phyloP scores from a whole-genome alignment of 2,888 invertebrate species.

The Metellina segmentata region DNA sequence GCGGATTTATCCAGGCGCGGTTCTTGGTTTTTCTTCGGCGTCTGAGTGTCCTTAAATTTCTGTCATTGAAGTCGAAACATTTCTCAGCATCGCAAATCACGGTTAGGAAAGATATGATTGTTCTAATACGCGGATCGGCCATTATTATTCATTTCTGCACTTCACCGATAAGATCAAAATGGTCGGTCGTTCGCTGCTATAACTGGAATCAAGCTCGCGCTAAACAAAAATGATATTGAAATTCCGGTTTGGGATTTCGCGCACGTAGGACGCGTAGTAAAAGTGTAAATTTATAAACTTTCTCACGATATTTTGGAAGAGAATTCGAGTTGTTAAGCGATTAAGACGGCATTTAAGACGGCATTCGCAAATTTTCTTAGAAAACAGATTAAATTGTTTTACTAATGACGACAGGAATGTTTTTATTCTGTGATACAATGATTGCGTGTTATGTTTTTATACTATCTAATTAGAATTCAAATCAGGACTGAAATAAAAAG shows the following conservation, averaged over 20 bases:
- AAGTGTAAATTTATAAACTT: not conserved
- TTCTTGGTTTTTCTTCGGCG: not conserved
- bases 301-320: not conserved
- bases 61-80: not conserved
- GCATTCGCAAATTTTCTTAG: not conserved
- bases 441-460: too few relatives aligned
- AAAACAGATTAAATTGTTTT: not conserved
- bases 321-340: not conserved
- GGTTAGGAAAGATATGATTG: constrained; percentile 44
- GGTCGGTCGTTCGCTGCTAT: constrained; percentile 26
- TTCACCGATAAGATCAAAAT: constrained; percentile 37
- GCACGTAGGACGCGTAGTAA: not conserved
- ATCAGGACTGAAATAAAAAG: not conserved
- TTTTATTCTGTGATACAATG: not conserved
- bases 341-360: not conserved
- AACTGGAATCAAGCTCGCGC: constrained; percentile 7
- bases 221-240: not conserved
- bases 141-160: constrained; percentile 51
- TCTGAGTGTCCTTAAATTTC: constrained; percentile 12
- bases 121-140: not conserved
- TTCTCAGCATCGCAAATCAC: constrained; percentile 1
- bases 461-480: not conserved
- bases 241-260: not conserved
- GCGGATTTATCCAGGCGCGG: not conserved
- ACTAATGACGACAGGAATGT: not conserved